Evolutionary conservation across 2,888 invertebrate genomes (phyloP), one percentile per base, ranked within the genome.

Genomic region (Lasioglossum zephyrum): DNA sequence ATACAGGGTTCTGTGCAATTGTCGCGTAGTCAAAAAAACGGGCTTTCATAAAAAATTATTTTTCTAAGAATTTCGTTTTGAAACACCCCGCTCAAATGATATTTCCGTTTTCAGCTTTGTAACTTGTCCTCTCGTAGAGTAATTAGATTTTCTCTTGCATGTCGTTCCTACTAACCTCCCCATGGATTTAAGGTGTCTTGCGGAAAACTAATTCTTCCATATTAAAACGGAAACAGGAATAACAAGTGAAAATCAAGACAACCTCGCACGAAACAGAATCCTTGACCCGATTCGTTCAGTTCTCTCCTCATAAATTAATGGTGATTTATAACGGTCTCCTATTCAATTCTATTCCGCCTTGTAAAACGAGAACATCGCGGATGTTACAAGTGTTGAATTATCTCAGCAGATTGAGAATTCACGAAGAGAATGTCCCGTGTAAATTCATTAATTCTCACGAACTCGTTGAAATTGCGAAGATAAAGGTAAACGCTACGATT

Each of bases 291-390:
- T 70, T 74, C 31, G n/a, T 66, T 57, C n/a, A 44, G 44, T 41
- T 49, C 13, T 18, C 13, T 8, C 13, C 16, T 49, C 70, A 36
- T 22, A 22, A 77, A 49, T 74, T 74, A 78, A 47, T 9, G 63
- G 36, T 77, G 84, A 84, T 84, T 83, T 73, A 83, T 39, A 74
- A 11, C 74, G 70, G n/a, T 31, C 39, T 36, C 44, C 78, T 53
- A 41, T 78, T 77, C 66, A 36, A 44, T 31, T 70, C 16, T 41
- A 5, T n/a, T 16, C 1, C 4, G 26, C 8, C 16, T 26, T 77
- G 31, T 39, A 39, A 47, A 75, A 57, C 9, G 31, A 60, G 2
- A 53, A n/a, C 18, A 16, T 36, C 22, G 6, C 41, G 5, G 31
- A 22, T 11, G n/a, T 73, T 44, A 49, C 16, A 26, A 11, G 47